Percentiles rank a stretch among this genome's conserved stretches.
Conservation (phyloP, 1,140 invertebrate genomes). For the Cardiocondyla obscurior region DNA sequence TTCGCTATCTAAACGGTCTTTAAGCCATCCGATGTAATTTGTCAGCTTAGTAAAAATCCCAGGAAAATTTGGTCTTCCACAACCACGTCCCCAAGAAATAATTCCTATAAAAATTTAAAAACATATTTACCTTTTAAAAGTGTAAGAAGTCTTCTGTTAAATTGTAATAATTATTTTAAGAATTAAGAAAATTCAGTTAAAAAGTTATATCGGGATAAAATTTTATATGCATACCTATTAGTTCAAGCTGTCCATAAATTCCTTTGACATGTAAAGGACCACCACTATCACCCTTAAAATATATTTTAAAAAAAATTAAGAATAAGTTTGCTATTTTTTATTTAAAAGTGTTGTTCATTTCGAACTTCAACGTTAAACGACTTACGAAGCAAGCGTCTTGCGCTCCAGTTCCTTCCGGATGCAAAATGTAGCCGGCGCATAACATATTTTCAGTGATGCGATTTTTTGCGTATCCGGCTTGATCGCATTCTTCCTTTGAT, state of each 20-base stretch:
- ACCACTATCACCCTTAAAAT: conserved; percentile 85
- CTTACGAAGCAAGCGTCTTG: conserved; percentile 89
- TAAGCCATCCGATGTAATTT: conserved; percentile 89
- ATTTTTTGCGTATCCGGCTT: conserved; percentile 84
- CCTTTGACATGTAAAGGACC: conserved; percentile 84
- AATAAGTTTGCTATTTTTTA: background rate
- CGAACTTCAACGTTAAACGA: conserved; percentile 4
- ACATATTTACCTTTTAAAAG: background rate
- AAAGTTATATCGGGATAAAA: background rate
- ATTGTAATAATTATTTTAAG: background rate
- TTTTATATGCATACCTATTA: conserved; percentile 81
- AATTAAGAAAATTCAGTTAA: background rate
- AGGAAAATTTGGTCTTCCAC: conserved; percentile 89
- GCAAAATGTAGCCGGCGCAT: conserved; percentile 88
- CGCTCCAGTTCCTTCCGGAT: conserved; percentile 82
- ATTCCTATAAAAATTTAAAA: conserved; percentile 82
- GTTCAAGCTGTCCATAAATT: conserved; percentile 81
- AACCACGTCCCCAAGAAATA: conserved; percentile 91
- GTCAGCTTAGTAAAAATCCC: conserved; percentile 90
- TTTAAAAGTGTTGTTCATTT: background rate
- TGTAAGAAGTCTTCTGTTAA: background rate
- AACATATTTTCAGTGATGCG: conserved; percentile 90
- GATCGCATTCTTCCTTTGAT: conserved; percentile 84
- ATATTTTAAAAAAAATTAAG: background rate
- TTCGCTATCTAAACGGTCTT: conserved; percentile 83